Conservation (phyloP, 2,888 invertebrate genomes). For the Xestia c-nigrum region DNA sequence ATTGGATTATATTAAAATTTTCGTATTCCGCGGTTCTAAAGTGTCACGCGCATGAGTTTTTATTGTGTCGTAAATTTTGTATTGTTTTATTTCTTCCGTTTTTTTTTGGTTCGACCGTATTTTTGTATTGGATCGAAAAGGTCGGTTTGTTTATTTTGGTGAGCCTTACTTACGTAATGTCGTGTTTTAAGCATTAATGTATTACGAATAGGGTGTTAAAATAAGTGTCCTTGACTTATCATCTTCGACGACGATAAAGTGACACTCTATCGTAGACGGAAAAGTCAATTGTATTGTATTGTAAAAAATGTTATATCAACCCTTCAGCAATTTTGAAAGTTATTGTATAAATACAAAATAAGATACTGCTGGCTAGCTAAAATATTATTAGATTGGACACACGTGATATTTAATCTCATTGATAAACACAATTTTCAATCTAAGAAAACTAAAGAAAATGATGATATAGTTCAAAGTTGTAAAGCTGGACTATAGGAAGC, state of each 20-base stretch:
- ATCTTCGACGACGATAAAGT: neutral
- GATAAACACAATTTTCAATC: no score
- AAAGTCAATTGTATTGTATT: no score
- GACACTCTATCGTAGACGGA: neutral
- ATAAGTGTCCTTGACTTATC: neutral
- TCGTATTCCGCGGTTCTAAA: slow-evolving; percentile 53
- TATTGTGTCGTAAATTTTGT: slow-evolving; percentile 53
- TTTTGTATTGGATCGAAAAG: slow-evolving; percentile 44
- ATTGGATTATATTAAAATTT: slow-evolving; percentile 62
- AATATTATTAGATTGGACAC: no score
- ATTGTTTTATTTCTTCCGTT: slow-evolving; percentile 58
- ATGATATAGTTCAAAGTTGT: no score
- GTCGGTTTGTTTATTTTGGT: slow-evolving; percentile 31
- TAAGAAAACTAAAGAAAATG: no score
- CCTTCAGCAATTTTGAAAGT: no score
- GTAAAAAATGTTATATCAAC: no score
- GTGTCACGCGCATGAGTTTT: slow-evolving; percentile 60
- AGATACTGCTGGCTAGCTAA: no score
- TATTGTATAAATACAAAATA: no score
- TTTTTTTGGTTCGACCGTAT: slow-evolving; percentile 38
- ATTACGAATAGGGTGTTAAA: slow-evolving; percentile 8
- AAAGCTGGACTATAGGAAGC: no score
- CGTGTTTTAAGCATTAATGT: slow-evolving; percentile 3
- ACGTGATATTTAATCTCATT: no score
- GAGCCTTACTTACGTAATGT: slow-evolving; percentile 45